A percentile compares a stretch with the other conserved stretches of the same genome.
Evolutionary conservation across 2,113 vertebrate species (phyloP).

Genomic region (Myrmophylax atrothorax): DNA sequence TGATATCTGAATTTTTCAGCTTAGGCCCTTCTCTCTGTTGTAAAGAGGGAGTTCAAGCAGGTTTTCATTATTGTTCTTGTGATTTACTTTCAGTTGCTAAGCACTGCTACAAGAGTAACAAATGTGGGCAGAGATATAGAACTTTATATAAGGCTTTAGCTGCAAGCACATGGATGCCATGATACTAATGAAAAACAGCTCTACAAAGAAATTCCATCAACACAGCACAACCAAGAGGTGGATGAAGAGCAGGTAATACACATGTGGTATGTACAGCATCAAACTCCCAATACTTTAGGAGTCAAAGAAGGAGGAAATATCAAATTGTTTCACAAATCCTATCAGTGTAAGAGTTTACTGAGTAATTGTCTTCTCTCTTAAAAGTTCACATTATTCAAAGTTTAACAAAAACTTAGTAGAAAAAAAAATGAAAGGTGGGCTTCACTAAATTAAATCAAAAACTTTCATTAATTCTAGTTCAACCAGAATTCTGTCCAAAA

Average conservation of each 20-base stretch:
- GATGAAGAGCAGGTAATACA: not conserved
- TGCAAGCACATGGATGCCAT: not conserved
- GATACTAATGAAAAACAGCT: not conserved
- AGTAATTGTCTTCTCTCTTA: not conserved
- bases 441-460: not conserved
- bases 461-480: not conserved
- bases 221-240: not conserved
- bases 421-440: not conserved
- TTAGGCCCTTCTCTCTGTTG: not conserved
- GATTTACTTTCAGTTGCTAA: conserved; percentile 40
- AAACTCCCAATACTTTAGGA: not conserved
- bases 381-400: not conserved
- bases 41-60: not conserved
- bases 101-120: conserved; percentile 15
- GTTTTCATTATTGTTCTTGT: not conserved
- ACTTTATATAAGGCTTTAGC: not conserved
- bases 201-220: not conserved
- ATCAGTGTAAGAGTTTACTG: not conserved
- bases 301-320: not conserved
- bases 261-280: not conserved
- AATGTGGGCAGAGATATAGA: not conserved
- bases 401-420: not conserved
- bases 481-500: not conserved
- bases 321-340: not conserved
- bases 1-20: not conserved